These are phyloP conservation scores for Pterocles burchelli DNA, from an alignment of 2,113 vertebrate genomes.

Conservation along the genomic window DNA sequence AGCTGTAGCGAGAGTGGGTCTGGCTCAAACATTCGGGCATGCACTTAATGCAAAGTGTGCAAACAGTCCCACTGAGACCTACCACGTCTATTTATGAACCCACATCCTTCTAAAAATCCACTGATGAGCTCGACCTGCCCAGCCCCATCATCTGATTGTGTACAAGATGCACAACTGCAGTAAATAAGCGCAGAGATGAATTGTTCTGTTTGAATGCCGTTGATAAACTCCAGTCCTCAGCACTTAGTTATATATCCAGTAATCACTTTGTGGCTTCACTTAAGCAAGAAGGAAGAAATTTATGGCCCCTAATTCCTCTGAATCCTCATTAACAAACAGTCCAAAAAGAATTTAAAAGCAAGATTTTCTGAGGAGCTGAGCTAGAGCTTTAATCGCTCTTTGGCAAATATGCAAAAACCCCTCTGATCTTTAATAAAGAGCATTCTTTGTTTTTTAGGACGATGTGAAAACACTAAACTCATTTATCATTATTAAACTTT, in stretches of 20 bases:
- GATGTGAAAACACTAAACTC: constrained; percentile 30
- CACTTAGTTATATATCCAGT: not conserved
- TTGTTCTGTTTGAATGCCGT: not conserved
- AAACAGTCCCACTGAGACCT: not conserved
- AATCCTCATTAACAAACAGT: constrained; percentile 64
- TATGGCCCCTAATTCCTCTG: constrained; percentile 55
- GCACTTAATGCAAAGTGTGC: not conserved
- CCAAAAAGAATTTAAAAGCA: constrained; percentile 56
- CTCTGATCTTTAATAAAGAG: constrained; percentile 49
- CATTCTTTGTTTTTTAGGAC: constrained; percentile 22
- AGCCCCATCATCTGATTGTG: not conserved
- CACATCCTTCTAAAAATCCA: not conserved
- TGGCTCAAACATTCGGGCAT: not conserved
- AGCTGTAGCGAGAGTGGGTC: fast-evolving
- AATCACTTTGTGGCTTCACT: constrained; percentile 37
- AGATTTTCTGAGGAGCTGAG: constrained; percentile 35
- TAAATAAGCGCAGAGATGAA: not conserved
- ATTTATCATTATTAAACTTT: constrained; percentile 61
- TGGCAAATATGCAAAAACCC: constrained; percentile 30
- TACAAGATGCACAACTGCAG: not conserved
- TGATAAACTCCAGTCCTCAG: constrained; percentile 33
- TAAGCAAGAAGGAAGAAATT: constrained; percentile 35
- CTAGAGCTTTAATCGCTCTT: not conserved
- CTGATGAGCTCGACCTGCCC: not conserved
- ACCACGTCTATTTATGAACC: fast-evolving